Evolutionary conservation across 2,888 invertebrate species (phyloP).

Genomic region (Chrysolina americana): DNA sequence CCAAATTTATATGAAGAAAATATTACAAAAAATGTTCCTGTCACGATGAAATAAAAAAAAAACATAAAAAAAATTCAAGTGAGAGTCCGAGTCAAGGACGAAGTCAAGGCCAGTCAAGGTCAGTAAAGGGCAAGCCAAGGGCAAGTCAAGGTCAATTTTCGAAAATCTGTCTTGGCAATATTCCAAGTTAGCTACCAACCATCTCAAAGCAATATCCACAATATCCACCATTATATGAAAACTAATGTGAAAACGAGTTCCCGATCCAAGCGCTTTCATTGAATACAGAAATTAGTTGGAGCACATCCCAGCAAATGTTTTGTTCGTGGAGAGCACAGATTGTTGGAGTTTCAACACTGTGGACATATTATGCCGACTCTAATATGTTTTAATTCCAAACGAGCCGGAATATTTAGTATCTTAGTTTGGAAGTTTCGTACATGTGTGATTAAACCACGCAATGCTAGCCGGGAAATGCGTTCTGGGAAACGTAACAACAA

Average conservation of each 20-base stretch:
- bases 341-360: conserved; percentile 41
- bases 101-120: too few relatives aligned
- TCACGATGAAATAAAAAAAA: too few relatives aligned
- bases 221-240: not conserved
- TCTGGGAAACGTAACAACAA: too few relatives aligned
- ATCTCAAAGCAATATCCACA: not conserved
- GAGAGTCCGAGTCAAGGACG: too few relatives aligned
- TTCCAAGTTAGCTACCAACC: not conserved
- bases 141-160: too few relatives aligned
- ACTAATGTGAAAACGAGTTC: conserved; percentile 12
- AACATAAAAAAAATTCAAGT: too few relatives aligned
- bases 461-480: too few relatives aligned
- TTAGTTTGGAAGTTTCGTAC: conserved; percentile 27
- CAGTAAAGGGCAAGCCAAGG: too few relatives aligned
- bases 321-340: conserved; percentile 36
- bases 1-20: too few relatives aligned
- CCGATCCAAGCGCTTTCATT: conserved; percentile 38
- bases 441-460: not conserved
- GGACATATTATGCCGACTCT: conserved; percentile 33
- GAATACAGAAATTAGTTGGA: conserved; percentile 39
- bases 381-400: conserved; percentile 33
- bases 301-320: conserved; percentile 37
- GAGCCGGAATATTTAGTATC: conserved; percentile 33
- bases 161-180: not conserved
- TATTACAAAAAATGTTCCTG: too few relatives aligned